Evolutionary conservation across 2,888 invertebrate species (phyloP).

Genomic region (Physocephala rufipes): DNA sequence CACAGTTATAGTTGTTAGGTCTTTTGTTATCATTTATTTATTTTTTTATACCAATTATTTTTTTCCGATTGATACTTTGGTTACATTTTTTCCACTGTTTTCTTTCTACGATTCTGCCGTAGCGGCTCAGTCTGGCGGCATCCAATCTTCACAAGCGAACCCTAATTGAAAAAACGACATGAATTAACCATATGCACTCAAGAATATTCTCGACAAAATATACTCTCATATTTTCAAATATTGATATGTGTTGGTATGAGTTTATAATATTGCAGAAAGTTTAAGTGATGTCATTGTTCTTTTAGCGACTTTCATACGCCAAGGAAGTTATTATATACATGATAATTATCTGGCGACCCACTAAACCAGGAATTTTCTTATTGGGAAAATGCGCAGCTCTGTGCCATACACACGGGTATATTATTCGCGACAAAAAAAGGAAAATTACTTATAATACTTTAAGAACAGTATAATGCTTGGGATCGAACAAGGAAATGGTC

Average conservation of each 20-base stretch:
- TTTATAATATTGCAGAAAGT: background rate
- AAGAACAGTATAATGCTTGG: too few relatives aligned
- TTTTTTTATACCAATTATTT: background rate
- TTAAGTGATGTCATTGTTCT: background rate
- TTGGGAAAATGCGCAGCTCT: too few relatives aligned
- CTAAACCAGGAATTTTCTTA: conserved; percentile 8
- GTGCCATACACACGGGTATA: too few relatives aligned
- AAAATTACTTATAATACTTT: too few relatives aligned
- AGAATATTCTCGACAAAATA: too few relatives aligned
- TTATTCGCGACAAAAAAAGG: too few relatives aligned
- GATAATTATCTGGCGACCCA: conserved; percentile 32
- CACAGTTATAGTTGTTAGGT: background rate
- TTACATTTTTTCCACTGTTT: background rate
- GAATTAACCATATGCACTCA: conserved; percentile 42
- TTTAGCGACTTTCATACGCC: background rate
- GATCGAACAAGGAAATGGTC: too few relatives aligned
- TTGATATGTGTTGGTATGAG: background rate
- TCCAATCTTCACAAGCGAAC: conserved; percentile 30
- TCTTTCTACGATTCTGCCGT: background rate
- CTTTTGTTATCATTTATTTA: background rate
- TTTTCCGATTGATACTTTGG: background rate
- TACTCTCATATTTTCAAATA: background rate
- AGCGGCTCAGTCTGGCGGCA: too few relatives aligned
- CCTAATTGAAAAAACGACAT: conserved; percentile 54
- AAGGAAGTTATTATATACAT: conserved; percentile 27